Conservation (phyloP, 2,113 vertebrate genomes). For the Sinocyclocheilus maitianheensis region DNA sequence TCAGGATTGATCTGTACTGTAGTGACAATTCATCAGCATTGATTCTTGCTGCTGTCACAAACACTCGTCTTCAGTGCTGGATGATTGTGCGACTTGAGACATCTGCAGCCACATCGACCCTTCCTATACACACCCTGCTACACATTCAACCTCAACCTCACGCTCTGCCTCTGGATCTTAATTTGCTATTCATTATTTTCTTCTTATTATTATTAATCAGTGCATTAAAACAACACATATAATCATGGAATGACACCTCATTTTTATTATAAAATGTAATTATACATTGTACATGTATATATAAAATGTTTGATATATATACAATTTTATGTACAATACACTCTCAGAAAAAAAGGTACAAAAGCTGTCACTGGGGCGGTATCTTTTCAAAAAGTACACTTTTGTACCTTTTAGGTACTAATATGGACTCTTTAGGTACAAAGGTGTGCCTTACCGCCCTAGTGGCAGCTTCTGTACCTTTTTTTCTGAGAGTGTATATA, state of each 20-base stretch:
- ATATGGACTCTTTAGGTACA: too few relatives aligned
- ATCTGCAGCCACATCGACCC: not conserved
- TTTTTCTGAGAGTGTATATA: too few relatives aligned
- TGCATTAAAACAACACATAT: not conserved
- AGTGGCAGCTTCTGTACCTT: too few relatives aligned
- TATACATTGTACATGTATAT: not conserved
- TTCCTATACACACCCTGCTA: not conserved
- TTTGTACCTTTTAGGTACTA: too few relatives aligned
- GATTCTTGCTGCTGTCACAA: conserved; percentile 20
- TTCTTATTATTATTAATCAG: too few relatives aligned
- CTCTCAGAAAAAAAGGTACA: too few relatives aligned
- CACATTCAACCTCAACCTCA: not conserved
- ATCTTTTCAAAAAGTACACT: too few relatives aligned
- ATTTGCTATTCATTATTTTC: not conserved
- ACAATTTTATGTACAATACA: too few relatives aligned
- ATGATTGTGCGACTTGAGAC: not conserved
- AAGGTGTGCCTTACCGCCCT: too few relatives aligned
- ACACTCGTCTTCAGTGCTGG: not conserved
- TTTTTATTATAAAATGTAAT: not conserved
- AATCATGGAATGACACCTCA: too few relatives aligned
- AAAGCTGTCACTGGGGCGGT: too few relatives aligned
- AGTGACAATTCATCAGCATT: conserved; percentile 38
- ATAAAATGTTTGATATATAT: too few relatives aligned
- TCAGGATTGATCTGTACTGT: conserved; percentile 22
- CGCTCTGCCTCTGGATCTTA: not conserved